Evolutionary conservation across 2,113 vertebrate species (phyloP).

Genomic region (Emydocephalus ijimae): DNA sequence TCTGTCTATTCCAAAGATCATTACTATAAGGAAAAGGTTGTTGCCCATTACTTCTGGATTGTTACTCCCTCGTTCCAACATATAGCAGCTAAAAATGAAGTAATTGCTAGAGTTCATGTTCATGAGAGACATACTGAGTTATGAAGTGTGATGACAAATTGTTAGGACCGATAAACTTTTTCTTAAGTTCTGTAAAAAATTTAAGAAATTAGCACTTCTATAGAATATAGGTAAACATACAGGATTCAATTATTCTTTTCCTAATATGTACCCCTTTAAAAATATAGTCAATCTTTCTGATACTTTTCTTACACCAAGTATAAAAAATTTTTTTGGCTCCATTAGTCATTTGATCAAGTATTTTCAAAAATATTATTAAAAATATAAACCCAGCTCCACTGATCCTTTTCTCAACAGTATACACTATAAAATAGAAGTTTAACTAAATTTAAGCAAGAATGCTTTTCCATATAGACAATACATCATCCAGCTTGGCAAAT

Average conservation of each 20-base stretch:
- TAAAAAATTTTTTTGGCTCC: background rate
- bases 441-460: background rate
- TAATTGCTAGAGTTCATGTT: constrained; percentile 30
- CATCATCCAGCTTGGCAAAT: background rate
- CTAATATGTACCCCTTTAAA: background rate
- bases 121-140: background rate
- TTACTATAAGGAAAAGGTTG: constrained; percentile 36
- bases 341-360: background rate
- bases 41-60: accelerated
- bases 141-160: background rate
- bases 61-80: background rate
- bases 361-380: background rate
- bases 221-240: background rate
- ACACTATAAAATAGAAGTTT: background rate
- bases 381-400: background rate
- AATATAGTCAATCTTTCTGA: background rate
- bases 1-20: constrained; percentile 21
- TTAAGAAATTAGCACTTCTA: background rate
- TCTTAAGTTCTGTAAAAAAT: background rate
- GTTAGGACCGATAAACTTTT: background rate
- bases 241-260: background rate
- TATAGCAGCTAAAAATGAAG: constrained; percentile 37
- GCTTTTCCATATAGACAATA: background rate
- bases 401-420: background rate
- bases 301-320: background rate